Conservation (phyloP, 2,797 vertebrate genomes). For the Cuniculus paca region DNA sequence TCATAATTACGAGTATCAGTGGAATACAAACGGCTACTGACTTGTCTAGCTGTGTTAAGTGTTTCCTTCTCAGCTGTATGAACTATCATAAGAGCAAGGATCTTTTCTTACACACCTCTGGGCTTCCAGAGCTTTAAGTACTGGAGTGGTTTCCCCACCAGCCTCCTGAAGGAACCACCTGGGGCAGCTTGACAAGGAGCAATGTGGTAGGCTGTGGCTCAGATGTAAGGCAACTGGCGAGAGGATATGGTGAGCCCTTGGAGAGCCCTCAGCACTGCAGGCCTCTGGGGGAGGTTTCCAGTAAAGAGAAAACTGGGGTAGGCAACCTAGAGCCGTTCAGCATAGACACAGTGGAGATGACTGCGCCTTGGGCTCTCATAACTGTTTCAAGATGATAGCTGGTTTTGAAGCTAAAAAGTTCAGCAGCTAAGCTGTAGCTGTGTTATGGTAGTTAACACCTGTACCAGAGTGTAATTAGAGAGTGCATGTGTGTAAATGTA, state of each 20-base stretch:
- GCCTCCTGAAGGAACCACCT: neutral
- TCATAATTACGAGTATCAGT: neutral
- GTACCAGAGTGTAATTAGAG: slow-evolving; percentile 58
- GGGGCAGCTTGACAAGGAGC: neutral
- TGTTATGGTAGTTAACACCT: slow-evolving; percentile 78
- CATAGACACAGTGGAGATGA: slow-evolving; percentile 81
- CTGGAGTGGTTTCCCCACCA: neutral
- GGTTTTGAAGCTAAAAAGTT: slow-evolving; percentile 77
- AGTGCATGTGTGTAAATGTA: neutral
- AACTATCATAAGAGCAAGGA: neutral
- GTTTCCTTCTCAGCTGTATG: neutral
- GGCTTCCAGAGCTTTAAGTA: neutral
- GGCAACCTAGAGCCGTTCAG: slow-evolving; percentile 68
- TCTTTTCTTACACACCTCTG: neutral
- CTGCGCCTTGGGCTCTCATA: slow-evolving; percentile 73
- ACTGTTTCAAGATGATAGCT: slow-evolving; percentile 83
- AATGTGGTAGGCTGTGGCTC: neutral
- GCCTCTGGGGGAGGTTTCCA: slow-evolving; percentile 55
- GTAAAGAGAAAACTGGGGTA: slow-evolving; percentile 73
- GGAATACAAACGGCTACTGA: neutral
- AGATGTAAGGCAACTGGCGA: slow-evolving; percentile 61
- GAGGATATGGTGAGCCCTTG: slow-evolving; percentile 3
- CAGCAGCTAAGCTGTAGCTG: slow-evolving; percentile 72
- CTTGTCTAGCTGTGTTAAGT: neutral
- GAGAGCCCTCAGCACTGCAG: slow-evolving; percentile 53